Base-by-base conservation (phyloP, 2,888 invertebrate genomes). In the Eupithecia abbreviata region DNA sequence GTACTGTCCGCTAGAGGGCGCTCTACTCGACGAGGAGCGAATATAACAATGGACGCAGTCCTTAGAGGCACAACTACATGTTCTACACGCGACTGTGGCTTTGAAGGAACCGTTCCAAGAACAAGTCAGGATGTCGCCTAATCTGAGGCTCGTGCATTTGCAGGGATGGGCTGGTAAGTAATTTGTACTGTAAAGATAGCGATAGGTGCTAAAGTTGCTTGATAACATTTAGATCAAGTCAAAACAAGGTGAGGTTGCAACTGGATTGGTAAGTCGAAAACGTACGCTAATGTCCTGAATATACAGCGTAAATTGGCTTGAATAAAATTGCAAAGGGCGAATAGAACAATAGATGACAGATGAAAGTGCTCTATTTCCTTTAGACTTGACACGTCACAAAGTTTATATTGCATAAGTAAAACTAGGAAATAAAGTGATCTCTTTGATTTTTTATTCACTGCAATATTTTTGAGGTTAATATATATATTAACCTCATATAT, bases 131-230 rank as follows among this genome's bases (percentile, higher is more conserved):
- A 95, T 95, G 12, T 97, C 97, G 66, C 96, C 97, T 41, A 96
- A 97, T n/a, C 93, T 99, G 75, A 95, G 96, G 81, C 94, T 98
- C 6, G 98, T 99, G 0, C 97, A 98, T 74, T 96, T 99, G 86
- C 97, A 98, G 0, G 98, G 98, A 72, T 99, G 99, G 99, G 99
- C 99, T 5, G 97, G 97, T 95, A 85, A 93, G 93, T 15, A 67
- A 3, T 4, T 62, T 62, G 2, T 10, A 18, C 15, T 3, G 0
- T 30, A 30, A 30, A 10, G 30, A 10, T 30, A 30, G 3, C 15
- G 30, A 62, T 62, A 30, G 10, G 10, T 10, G 9, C 30, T 62
- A 62, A 62, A 62, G 30, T 62, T 62, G 30, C 12, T 62, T 62
- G 0, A 51, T 4, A 49, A 49, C 3, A 2, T 49, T 13, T 13